A percentile compares a stretch with the other conserved stretches of the same genome.
phyloP scores from a whole-genome alignment of 2,888 invertebrate genomes.

The Sicus ferrugineus region DNA sequence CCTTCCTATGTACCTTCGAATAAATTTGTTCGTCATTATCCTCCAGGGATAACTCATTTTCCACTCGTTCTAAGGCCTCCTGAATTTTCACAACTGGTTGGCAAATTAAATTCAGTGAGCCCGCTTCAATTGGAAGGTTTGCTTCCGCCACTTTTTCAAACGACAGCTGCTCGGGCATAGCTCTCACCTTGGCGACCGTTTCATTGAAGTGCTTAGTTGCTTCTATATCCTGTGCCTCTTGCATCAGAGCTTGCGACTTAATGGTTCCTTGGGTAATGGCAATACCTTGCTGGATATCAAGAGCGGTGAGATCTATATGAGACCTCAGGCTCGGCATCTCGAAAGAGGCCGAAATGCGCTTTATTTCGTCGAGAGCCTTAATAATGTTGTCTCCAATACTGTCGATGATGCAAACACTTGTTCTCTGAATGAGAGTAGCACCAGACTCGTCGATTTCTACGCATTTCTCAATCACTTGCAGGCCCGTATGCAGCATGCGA shows the following conservation, averaged over 20 bases:
- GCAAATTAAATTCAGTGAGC: slow-evolving; percentile 58
- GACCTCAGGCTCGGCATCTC: slow-evolving; percentile 64
- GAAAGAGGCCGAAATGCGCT: slow-evolving; percentile 65
- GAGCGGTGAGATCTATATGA: slow-evolving; percentile 66
- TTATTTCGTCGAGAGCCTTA: slow-evolving; percentile 67
- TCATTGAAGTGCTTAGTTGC: slow-evolving; percentile 62
- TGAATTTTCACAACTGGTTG: slow-evolving; percentile 65
- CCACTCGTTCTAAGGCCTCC: slow-evolving; percentile 62
- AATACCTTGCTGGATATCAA: slow-evolving; percentile 67
- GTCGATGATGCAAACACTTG: slow-evolving; percentile 73
- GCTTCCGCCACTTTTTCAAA: slow-evolving; percentile 59
- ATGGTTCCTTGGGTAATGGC: slow-evolving; percentile 68
- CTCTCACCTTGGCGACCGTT: slow-evolving; percentile 61
- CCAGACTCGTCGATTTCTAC: slow-evolving; percentile 73
- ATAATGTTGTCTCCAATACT: slow-evolving; percentile 69
- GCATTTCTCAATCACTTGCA: slow-evolving; percentile 75
- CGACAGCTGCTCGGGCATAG: slow-evolving; percentile 53
- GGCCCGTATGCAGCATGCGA: slow-evolving; percentile 71
- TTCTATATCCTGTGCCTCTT: slow-evolving; percentile 66
- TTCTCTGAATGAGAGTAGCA: slow-evolving; percentile 73
- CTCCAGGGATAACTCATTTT: slow-evolving; percentile 60
- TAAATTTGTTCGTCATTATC: slow-evolving; percentile 60
- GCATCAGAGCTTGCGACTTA: slow-evolving; percentile 67
- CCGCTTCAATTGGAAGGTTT: slow-evolving; percentile 60
- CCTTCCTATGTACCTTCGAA: slow-evolving; percentile 57